These are phyloP conservation scores for Rhizoglyphus robini DNA, from an alignment of 1,140 invertebrate genomes.

Conservation along the genomic window DNA sequence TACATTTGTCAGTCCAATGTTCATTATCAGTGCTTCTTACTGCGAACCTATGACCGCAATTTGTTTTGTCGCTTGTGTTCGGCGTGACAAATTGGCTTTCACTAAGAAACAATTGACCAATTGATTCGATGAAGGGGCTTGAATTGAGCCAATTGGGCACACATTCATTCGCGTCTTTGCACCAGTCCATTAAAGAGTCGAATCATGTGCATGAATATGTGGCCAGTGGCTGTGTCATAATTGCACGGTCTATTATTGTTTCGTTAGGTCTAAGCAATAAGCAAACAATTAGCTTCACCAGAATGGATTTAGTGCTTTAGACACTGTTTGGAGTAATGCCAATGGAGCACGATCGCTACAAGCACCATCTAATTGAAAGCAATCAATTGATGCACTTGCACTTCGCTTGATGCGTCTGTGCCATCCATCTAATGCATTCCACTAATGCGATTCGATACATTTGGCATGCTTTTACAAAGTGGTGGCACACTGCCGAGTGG, in stretches of 20 bases:
- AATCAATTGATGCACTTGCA: conserved; percentile 3
- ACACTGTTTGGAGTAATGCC: too few relatives aligned
- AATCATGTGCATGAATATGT: not conserved
- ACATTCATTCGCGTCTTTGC: not conserved
- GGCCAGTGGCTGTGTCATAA: not conserved
- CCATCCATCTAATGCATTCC: not conserved
- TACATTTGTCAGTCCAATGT: too few relatives aligned
- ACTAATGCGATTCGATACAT: conserved; percentile 7
- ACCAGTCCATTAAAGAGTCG: not conserved
- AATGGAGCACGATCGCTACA: not conserved
- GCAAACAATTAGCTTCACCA: conserved; percentile 5
- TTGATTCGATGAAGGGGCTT: conserved; percentile 2
- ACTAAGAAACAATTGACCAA: not conserved
- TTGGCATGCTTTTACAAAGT: not conserved
- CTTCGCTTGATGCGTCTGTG: too few relatives aligned
- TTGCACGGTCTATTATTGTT: conserved; percentile 3
- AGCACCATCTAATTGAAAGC: conserved; percentile 5
- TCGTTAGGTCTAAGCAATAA: not conserved
- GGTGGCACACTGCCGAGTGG: too few relatives aligned
- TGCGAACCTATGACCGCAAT: too few relatives aligned
- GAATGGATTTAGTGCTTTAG: not conserved
- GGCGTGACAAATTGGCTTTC: not conserved
- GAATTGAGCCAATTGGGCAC: too few relatives aligned
- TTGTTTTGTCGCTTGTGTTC: not conserved
- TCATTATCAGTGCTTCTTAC: too few relatives aligned